Evolutionary conservation across 2,888 invertebrate species (phyloP).

Genomic region (Agonopterix arenella): DNA sequence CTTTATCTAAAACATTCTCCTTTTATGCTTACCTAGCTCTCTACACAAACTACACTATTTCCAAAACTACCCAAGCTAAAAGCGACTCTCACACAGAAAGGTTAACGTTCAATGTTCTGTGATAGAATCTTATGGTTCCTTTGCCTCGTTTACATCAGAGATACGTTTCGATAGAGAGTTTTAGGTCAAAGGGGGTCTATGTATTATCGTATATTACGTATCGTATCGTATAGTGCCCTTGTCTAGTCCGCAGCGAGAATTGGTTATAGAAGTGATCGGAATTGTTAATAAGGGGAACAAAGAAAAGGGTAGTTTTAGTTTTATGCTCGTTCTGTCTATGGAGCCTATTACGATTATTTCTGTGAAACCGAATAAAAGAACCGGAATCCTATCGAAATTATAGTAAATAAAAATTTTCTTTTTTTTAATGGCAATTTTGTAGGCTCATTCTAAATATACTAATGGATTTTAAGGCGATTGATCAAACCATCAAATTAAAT

Average conservation of each 20-base stretch:
- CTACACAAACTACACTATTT: slow-evolving; percentile 10
- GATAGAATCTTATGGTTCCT: slow-evolving; percentile 19
- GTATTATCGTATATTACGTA: slow-evolving; percentile 41
- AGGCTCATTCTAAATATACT: too few relatives aligned
- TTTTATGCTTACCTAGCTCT: background rate
- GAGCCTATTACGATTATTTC: too few relatives aligned
- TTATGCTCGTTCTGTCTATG: too few relatives aligned
- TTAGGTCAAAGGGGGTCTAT: slow-evolving; percentile 55
- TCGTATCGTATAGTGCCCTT: slow-evolving; percentile 23
- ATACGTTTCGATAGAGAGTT: slow-evolving; percentile 58
- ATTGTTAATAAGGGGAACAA: slow-evolving; percentile 22
- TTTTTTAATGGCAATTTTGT: too few relatives aligned
- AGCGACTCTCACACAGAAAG: slow-evolving; percentile 10
- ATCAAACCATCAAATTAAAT: too few relatives aligned
- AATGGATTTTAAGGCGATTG: too few relatives aligned
- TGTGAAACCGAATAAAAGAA: too few relatives aligned
- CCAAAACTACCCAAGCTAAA: slow-evolving; percentile 10
- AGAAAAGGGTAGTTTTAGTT: slow-evolving; percentile 11
- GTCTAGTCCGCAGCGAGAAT: slow-evolving; percentile 30
- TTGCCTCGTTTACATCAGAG: slow-evolving; percentile 53
- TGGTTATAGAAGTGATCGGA: slow-evolving; percentile 32
- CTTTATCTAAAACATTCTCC: background rate
- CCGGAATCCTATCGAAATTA: too few relatives aligned
- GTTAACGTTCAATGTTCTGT: slow-evolving; percentile 23
- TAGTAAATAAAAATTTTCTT: too few relatives aligned